Conservation (phyloP, 2,888 invertebrate species). For the Electrophaes corylata region DNA sequence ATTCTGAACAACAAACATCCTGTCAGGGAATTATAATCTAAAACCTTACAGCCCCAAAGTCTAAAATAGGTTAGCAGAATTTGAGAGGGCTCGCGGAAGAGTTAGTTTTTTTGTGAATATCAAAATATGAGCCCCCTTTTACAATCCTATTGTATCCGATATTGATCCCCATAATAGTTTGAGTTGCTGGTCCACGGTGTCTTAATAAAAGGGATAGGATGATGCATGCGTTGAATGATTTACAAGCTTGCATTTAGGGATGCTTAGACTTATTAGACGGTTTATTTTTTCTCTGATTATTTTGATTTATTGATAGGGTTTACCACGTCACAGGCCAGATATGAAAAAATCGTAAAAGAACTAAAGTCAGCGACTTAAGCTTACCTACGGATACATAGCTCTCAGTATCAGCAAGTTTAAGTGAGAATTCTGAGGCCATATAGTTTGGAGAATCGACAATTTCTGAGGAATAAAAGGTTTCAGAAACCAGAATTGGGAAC, state of each 20-base stretch:
- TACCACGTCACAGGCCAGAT: too few relatives aligned
- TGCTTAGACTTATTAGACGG: not conserved
- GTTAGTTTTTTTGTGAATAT: slow-evolving; percentile 82
- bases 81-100: slow-evolving; percentile 70
- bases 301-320: too few relatives aligned
- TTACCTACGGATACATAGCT: too few relatives aligned
- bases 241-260: slow-evolving; percentile 36
- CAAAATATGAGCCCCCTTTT: slow-evolving; percentile 84
- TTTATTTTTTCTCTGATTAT: slow-evolving; percentile 18
- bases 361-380: too few relatives aligned
- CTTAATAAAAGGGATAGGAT: slow-evolving; percentile 75
- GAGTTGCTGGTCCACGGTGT: slow-evolving; percentile 71
- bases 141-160: slow-evolving; percentile 81
- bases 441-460: too few relatives aligned
- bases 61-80: slow-evolving; percentile 45
- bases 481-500: too few relatives aligned
- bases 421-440: too few relatives aligned
- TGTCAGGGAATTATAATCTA: slow-evolving; percentile 63
- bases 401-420: too few relatives aligned
- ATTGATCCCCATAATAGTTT: slow-evolving; percentile 82
- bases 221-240: slow-evolving; percentile 60
- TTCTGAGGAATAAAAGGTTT: too few relatives aligned
- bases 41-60: slow-evolving; percentile 56
- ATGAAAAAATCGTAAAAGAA: too few relatives aligned
- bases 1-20: slow-evolving; percentile 68